Conservation (phyloP, 2,113 vertebrate genomes). For the Urocynchramus pylzowi region DNA sequence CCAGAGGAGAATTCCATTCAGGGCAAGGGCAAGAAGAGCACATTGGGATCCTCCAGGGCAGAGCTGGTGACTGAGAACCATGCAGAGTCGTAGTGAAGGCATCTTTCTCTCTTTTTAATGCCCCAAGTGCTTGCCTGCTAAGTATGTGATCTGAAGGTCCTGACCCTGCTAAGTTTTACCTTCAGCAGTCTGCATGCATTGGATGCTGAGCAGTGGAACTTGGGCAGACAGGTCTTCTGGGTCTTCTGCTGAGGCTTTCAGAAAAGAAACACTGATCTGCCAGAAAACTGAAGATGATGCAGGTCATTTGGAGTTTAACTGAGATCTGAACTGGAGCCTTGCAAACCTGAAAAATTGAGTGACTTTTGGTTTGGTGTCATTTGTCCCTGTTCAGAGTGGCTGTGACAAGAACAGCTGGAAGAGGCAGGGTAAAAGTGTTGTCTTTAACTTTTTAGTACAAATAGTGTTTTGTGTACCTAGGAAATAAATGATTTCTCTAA, state of each 20-base stretch:
- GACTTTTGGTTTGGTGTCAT: background rate
- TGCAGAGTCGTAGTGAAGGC: background rate
- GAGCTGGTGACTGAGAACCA: background rate
- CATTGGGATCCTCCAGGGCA: background rate
- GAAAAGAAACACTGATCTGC: background rate
- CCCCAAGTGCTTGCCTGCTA: background rate
- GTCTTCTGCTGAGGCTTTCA: background rate
- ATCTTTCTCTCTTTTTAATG: background rate
- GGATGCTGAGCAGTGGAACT: background rate
- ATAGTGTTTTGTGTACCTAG: background rate
- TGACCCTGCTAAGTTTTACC: background rate
- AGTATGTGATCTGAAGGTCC: background rate
- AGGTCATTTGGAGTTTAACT: background rate
- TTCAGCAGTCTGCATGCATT: background rate
- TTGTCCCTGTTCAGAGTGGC: background rate
- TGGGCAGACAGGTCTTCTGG: background rate
- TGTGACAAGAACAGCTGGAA: background rate
- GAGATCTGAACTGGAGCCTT: fast-evolving
- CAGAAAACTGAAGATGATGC: background rate
- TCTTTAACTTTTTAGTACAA: background rate
- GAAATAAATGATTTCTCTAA: background rate
- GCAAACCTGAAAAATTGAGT: background rate
- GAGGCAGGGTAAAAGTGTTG: background rate
- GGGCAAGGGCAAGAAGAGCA: background rate
- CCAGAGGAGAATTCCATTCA: background rate